Conservation (phyloP, 1,140 invertebrate species). For the Camponotus vicinus region DNA sequence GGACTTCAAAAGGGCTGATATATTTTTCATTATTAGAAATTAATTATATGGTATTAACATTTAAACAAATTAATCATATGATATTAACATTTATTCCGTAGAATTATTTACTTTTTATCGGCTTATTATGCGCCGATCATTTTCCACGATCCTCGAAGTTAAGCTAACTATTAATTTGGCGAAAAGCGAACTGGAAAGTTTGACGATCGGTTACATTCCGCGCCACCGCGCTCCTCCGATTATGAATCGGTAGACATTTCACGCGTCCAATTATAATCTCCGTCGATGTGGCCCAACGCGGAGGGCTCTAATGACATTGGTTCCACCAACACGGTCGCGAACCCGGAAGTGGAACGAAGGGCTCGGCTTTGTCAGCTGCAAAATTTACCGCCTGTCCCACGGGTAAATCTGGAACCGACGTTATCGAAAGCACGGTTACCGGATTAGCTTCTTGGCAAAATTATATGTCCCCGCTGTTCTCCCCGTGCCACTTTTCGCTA, state of each 20-base stretch:
- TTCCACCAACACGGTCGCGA: constrained; percentile 23
- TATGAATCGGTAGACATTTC: constrained; percentile 65
- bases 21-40: background rate
- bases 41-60: background rate
- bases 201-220: constrained; percentile 37
- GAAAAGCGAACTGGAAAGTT: constrained; percentile 42
- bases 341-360: constrained; percentile 60
- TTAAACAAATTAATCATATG: too few species aligned
- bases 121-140: constrained; percentile 15
- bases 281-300: constrained; percentile 41
- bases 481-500: constrained; percentile 37
- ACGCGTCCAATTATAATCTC: constrained; percentile 62
- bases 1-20: background rate
- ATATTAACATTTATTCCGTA: background rate
- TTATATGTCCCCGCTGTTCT: constrained; percentile 69
- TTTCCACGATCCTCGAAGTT: constrained; percentile 21
- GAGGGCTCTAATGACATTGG: constrained; percentile 64
- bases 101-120: background rate
- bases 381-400: constrained; percentile 70
- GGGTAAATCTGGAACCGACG: constrained; percentile 61
- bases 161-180: constrained; percentile 45
- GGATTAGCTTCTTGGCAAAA: constrained; percentile 68
- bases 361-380: constrained; percentile 68
- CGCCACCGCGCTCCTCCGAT: constrained; percentile 26
- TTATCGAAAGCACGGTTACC: constrained; percentile 59